phyloP scores from a whole-genome alignment of 2,888 invertebrate genomes.

The Diabrotica balteata region DNA sequence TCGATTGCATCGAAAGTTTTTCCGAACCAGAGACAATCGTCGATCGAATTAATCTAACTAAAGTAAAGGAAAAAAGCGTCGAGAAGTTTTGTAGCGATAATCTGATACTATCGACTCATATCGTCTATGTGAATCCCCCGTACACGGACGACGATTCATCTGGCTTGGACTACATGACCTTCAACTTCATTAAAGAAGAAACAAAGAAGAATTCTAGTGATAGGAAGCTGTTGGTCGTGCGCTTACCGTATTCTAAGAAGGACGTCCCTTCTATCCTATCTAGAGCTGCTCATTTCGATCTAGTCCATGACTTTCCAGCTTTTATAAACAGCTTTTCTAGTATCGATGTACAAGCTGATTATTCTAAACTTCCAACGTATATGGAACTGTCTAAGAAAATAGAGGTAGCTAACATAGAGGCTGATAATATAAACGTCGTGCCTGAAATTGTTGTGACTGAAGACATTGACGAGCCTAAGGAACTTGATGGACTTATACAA shows the following conservation, averaged over 20 bases:
- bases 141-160: constrained; percentile 32
- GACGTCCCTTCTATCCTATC: constrained; percentile 40
- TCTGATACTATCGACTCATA: constrained; percentile 38
- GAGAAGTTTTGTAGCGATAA: constrained; percentile 39
- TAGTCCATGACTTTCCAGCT: constrained; percentile 43
- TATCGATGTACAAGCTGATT: constrained; percentile 28
- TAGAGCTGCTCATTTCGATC: constrained; percentile 35
- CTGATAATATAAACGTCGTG: constrained; percentile 34
- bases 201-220: constrained; percentile 32
- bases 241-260: constrained; percentile 41
- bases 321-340: constrained; percentile 40
- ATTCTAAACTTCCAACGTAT: constrained; percentile 31
- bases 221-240: constrained; percentile 37
- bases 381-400: constrained; percentile 39
- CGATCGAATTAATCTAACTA: constrained; percentile 34
- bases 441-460: constrained; percentile 45
- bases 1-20: constrained; percentile 39
- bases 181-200: constrained; percentile 40
- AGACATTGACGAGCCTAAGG: constrained; percentile 40
- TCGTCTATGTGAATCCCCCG: constrained; percentile 44
- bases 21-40: constrained; percentile 36
- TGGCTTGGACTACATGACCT: constrained; percentile 38
- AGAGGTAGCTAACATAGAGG: constrained; percentile 37
- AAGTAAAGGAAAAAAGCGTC: constrained; percentile 34
- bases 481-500: constrained; percentile 41